Percentiles rank a stretch among this genome's conserved stretches.
These are phyloP conservation scores for Arrhopalites spinosus DNA, from an alignment of 2,888 invertebrate genomes.

Conservation along the genomic window DNA sequence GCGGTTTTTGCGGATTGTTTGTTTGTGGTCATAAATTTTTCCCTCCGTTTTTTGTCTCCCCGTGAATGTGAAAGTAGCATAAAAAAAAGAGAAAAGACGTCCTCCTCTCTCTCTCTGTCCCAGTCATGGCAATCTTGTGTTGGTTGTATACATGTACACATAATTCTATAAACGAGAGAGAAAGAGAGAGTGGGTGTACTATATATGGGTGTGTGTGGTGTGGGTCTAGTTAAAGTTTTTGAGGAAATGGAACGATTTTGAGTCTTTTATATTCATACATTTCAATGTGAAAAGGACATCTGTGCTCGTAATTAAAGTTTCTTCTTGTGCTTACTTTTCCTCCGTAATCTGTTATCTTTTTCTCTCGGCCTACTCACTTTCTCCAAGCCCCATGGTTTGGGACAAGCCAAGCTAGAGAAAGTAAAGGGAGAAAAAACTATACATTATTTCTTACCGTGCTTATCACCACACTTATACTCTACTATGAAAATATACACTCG, in stretches of 20 bases:
- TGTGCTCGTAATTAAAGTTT: slow-evolving; percentile 54
- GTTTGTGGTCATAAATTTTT: slow-evolving; percentile 33
- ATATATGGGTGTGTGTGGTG: background rate
- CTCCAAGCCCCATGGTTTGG: too few species aligned
- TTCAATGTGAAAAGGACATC: slow-evolving; percentile 50
- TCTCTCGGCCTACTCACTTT: background rate
- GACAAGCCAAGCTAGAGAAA: too few species aligned
- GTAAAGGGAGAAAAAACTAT: background rate
- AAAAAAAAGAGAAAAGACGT: too few species aligned
- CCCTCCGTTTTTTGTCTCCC: background rate
- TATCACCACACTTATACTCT: background rate
- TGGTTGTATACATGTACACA: too few species aligned
- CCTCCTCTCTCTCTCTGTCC: background rate
- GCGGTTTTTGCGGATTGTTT: slow-evolving; percentile 29
- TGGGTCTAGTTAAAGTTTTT: background rate
- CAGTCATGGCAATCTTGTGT: background rate
- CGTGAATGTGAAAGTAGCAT: background rate
- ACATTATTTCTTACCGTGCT: slow-evolving; percentile 6
- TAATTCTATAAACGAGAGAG: background rate
- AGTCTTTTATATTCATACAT: slow-evolving; percentile 53
- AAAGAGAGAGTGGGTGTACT: background rate
- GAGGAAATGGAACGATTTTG: slow-evolving; percentile 47
- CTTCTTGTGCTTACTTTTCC: slow-evolving; percentile 23
- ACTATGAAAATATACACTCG: background rate
- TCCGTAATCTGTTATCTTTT: slow-evolving; percentile 3